Conservation (phyloP, 2,888 invertebrate species). For the Eupithecia inturbata region DNA sequence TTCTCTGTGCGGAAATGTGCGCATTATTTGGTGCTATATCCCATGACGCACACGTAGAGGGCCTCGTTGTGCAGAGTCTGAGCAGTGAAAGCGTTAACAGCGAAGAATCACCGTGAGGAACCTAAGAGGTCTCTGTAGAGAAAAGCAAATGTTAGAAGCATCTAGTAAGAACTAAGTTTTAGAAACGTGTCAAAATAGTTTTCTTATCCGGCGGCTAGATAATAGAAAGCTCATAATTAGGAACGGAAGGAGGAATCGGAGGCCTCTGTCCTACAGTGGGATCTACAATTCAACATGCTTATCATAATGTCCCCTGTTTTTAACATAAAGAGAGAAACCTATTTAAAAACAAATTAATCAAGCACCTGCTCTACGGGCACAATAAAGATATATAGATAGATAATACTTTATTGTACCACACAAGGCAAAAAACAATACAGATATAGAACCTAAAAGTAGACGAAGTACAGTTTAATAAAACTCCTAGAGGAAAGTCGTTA, state of each 20-base stretch:
- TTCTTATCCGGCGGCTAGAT: background rate
- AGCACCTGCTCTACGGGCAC: background rate
- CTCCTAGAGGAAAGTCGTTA: slow-evolving; percentile 3
- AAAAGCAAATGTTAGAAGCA: background rate
- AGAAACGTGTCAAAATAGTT: background rate
- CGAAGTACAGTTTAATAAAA: too few relatives aligned
- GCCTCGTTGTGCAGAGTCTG: background rate
- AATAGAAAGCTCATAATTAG: too few relatives aligned
- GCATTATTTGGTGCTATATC: background rate
- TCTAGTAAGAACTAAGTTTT: background rate
- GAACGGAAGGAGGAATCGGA: background rate
- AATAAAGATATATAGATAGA: too few relatives aligned
- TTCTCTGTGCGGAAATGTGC: background rate
- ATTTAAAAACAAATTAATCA: background rate
- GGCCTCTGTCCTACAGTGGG: background rate
- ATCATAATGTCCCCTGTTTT: background rate
- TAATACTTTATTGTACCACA: too few relatives aligned
- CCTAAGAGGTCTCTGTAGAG: background rate
- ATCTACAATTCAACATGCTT: background rate
- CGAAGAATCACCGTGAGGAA: background rate
- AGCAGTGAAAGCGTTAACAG: slow-evolving; percentile 1
- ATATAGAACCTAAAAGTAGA: too few relatives aligned
- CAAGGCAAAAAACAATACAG: too few relatives aligned
- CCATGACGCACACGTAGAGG: background rate
- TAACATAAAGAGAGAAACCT: background rate